Evolutionary conservation across 2,113 vertebrate genomes (phyloP), one percentile per base, ranked within the genome.

Genomic region (Atrichornis clamosus): DNA sequence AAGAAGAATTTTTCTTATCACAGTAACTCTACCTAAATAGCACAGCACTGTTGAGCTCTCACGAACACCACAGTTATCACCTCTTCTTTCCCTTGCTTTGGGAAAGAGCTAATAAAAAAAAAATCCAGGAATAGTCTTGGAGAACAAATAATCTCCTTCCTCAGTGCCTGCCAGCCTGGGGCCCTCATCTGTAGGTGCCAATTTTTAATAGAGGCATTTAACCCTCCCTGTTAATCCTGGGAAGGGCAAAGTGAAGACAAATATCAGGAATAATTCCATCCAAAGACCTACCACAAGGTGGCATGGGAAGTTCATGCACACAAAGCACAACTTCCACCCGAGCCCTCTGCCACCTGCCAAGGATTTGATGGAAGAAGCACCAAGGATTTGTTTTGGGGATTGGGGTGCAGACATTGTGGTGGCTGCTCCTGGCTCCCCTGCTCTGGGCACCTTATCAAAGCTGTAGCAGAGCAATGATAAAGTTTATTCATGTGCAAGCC

Each of bases 341-440:
- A 68, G 55, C 49, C 26, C 28, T 65, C 0, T 6, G 30, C 44
- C 39, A 30, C 27, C 53, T 56, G 82, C 63, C 37, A 5, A 82
- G 49, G 39, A 32, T n/a, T 15, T 10, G 55, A 42, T 7, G 30
- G 55, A 58, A 23, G 17, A 32, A 84, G 28, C 22, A 69, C 37
- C 0, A 6, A 41, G 55, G 64, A 58, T 8, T 1, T n/a, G 6
- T 18, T 32, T 35, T 20, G 32, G 55, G 42, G 23, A 1, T 1
- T 56, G 32, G 33, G 52, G 8, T 44, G 15, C 60, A 87, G 47
- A n/a, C 13, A 7, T 2, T 26, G 35, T 52, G 72, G 7, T 21
- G 47, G 44, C 18, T 77, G 33, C 23, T 64, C 26, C 65, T 49
- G 23, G 20, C 2, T 77, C 35, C 58, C 79, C 37, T 47, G 65